Base-by-base conservation (phyloP, 1,140 invertebrate species). In the Trachelipus rathkii region DNA sequence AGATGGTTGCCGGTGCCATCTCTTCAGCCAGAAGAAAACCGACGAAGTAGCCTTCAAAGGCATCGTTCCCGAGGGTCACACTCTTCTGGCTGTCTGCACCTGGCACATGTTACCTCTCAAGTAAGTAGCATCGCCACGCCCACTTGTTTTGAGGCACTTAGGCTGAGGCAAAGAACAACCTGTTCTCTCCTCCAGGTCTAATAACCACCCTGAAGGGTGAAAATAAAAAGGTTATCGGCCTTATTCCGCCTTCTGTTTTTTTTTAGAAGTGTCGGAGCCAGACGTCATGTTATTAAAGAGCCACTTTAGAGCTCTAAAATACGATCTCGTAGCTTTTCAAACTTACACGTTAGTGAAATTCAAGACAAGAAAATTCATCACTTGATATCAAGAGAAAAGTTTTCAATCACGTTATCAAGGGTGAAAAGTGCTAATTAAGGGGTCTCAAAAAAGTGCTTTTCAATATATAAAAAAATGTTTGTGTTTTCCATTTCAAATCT, bases 91-190 rank as follows among this genome's bases (percentile, higher is more conserved):
- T 60, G 11, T 60, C 50, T 60, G 50, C 50, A 60, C 50, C 50
- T 60, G 50, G 50, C 50, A 60, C 50, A 60, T 60, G 50, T 60
- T 60, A 60, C 50, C 50, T 60, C 50, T 60, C 50, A 60, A 60
- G 50, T 60, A 60, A 60, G 50, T 60, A 60, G 50, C 50, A 60
- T 60, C 50, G 50, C 50, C 50, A 60, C 50, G 50, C 50, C 50
- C 50, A 60, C 50, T 60, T 60, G 50, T 60, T 60, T 60, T 60
- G 50, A 60, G 50, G 50, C 50, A 60, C 50, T 60, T 60, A 60
- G 50, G 50, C 50, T 19, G 50, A 60, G 50, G 50, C 50, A 60
- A 60, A 60, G 50, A 60, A 60, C 50, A 60, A 60, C 50, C 50
- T 60, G 50, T 60, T 60, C 50, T 60, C 50, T 60, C 50, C 50